Evolutionary conservation across 2,888 invertebrate species (phyloP).

Genomic region (Agrotis clavis): DNA sequence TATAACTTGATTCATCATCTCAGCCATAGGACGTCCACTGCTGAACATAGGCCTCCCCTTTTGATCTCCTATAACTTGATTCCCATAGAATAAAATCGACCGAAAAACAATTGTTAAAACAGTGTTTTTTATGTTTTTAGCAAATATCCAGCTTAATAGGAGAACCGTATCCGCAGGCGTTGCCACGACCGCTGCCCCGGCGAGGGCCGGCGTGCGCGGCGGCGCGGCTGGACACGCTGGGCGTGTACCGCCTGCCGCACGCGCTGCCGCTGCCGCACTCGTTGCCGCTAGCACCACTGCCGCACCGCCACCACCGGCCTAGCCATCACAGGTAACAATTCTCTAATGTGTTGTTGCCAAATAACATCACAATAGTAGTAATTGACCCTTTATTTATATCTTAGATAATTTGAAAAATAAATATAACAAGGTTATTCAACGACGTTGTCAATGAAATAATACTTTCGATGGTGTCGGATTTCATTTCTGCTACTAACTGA

Average conservation of each 20-base stretch:
- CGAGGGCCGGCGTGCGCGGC: constrained; percentile 87
- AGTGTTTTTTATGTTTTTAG: neutral
- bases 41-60: too few species aligned
- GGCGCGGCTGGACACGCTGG: constrained; percentile 93
- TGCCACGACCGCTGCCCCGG: constrained; percentile 89
- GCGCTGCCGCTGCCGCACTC: constrained; percentile 85
- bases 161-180: constrained; percentile 72
- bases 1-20: too few species aligned
- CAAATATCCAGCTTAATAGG: constrained; percentile 1
- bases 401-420: neutral
- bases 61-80: too few species aligned
- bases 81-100: too few species aligned
- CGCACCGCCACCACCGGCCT: constrained; percentile 86
- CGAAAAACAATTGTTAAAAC: too few species aligned
- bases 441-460: neutral
- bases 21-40: too few species aligned
- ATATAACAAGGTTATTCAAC: neutral
- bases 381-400: neutral
- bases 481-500: neutral
- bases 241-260: constrained; percentile 92
- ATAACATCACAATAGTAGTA: constrained; percentile 18
- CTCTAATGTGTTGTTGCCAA: neutral
- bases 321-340: constrained; percentile 80
- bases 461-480: neutral
- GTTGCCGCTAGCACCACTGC: constrained; percentile 80